Evolutionary conservation across 1,140 invertebrate species (phyloP), one percentile per base, ranked within the genome.

Genomic region (Rhyzopertha dominica): DNA sequence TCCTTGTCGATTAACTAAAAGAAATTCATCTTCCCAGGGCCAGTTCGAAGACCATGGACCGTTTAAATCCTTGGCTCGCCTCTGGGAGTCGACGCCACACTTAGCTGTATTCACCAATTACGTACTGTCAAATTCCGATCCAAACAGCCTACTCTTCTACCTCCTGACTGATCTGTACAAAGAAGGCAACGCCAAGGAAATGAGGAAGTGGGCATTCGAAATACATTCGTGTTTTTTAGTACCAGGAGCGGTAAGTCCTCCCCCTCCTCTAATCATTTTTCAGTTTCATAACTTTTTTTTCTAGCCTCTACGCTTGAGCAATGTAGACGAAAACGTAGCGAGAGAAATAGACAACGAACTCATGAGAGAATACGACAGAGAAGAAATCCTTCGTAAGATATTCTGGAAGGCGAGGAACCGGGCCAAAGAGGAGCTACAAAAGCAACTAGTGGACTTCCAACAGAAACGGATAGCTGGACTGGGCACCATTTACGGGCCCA

Each of bases 191-290:
- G 78, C 78, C 23, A 93, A 93, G 70, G 90, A 94, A 62, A 74
- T 97, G 79, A 80, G 87, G 41, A 90, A 93, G 67, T 98, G 93
- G 93, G 93, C 93, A 19, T 97, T 96, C 72, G 94, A 98, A 75
- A 94, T 98, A 60, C 90, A 95, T 71, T 96, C 94, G 40, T 93
- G 88, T 60, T 98, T 97, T 74, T 74, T 97, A 43, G 87, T 93
- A 57, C 90, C 91, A 58, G 82, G 84, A 60, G 90, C 92, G 53
- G 87, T 77, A 65, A 72, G 73, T 73, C 28, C 46, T 25, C 40
- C 35, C n/a, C n/a, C n/a, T n/a, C n/a, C n/a, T n/a, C n/a, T n/a
- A n/a, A n/a, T n/a, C n/a, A n/a, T n/a, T n/a, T n/a, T 8, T n/a
- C 8, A 12, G 8, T 29, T 31, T 43, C 2, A 18, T 19, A 36